Evolutionary conservation across 2,797 vertebrate genomes (phyloP).

Genomic region (Columba guinea): DNA sequence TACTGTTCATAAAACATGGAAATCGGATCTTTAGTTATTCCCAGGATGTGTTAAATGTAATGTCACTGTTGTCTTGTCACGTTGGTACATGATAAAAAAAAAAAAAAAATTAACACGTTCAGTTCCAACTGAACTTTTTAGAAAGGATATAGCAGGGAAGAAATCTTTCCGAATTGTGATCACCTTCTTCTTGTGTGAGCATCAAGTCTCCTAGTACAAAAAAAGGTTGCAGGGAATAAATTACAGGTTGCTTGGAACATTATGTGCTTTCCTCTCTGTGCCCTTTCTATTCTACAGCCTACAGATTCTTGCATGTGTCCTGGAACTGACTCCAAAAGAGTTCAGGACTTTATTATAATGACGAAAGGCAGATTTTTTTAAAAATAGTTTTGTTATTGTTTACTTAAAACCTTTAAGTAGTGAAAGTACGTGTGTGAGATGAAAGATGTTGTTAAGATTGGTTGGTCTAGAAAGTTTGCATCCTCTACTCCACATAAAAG

Average conservation of each 20-base stretch:
- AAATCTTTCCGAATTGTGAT: neutral
- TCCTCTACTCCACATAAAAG: neutral
- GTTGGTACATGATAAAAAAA: neutral
- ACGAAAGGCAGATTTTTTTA: neutral
- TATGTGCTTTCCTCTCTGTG: neutral
- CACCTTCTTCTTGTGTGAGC: neutral
- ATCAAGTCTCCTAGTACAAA: neutral
- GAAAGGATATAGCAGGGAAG: neutral
- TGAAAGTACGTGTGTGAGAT: neutral
- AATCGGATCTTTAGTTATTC: neutral
- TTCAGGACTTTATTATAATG: neutral
- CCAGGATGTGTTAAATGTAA: neutral
- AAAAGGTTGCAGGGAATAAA: neutral
- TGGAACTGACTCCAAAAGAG: neutral
- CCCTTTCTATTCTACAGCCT: neutral
- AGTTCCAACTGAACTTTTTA: neutral
- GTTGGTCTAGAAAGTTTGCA: neutral
- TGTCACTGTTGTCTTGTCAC: neutral
- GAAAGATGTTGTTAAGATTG: neutral
- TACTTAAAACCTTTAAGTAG: neutral
- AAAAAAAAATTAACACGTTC: neutral
- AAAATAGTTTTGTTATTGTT: neutral
- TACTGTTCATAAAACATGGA: neutral
- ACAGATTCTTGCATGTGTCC: neutral
- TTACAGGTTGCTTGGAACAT: neutral